phyloP scores from a whole-genome alignment of 2,797 vertebrate species.

The Trachops cirrhosus region DNA sequence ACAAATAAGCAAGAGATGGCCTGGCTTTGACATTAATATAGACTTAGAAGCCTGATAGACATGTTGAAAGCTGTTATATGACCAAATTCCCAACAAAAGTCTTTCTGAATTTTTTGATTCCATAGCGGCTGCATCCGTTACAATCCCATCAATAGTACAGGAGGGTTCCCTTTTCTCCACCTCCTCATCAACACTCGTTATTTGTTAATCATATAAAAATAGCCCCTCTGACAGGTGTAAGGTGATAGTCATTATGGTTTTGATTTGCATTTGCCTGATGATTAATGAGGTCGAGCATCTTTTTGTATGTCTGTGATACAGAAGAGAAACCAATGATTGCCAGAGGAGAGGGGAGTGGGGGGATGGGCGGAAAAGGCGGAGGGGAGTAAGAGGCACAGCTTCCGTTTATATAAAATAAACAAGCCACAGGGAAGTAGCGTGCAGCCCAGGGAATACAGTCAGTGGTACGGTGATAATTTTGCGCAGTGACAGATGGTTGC shows the following conservation, averaged over 20 bases:
- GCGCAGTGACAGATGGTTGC: not conserved
- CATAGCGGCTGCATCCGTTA: not conserved
- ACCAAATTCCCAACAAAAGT: not conserved
- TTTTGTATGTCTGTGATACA: not conserved
- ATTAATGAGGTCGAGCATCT: not conserved
- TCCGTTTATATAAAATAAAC: not conserved
- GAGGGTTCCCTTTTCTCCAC: not conserved
- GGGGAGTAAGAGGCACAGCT: too few relatives aligned
- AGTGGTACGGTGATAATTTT: not conserved
- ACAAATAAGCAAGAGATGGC: not conserved
- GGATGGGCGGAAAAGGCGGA: not conserved
- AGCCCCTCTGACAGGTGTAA: not conserved
- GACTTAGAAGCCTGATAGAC: not conserved
- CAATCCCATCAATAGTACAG: not conserved
- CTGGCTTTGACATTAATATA: not conserved
- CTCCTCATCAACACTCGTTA: too few relatives aligned
- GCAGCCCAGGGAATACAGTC: not conserved
- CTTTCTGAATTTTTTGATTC: not conserved
- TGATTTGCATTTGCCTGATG: not conserved
- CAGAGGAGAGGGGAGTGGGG: too few relatives aligned
- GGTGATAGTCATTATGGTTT: not conserved
- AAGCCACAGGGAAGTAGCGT: not conserved
- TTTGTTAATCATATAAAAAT: not conserved
- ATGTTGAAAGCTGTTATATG: not conserved
- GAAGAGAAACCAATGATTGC: not conserved